Percentiles rank a stretch among this genome's conserved stretches.
These are phyloP conservation scores for Salticus scenicus DNA, from an alignment of 2,888 invertebrate species.

Conservation along the genomic window DNA sequence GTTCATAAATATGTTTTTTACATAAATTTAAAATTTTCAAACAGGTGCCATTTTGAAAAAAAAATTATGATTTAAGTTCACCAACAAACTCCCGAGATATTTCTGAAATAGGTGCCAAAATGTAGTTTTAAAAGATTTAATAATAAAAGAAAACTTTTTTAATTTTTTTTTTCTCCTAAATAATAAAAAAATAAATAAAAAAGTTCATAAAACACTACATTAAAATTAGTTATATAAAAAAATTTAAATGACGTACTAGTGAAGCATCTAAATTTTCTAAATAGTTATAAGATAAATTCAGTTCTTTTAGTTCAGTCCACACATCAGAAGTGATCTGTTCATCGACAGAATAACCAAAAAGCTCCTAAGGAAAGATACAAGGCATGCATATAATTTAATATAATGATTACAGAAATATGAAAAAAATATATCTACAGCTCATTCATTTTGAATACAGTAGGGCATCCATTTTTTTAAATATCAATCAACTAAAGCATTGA, in stretches of 20 bases:
- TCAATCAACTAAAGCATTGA: background rate
- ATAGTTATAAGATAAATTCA: constrained; percentile 64
- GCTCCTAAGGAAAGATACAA: constrained; percentile 45
- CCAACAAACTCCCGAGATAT: no score
- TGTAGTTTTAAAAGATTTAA: no score
- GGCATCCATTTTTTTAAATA: background rate
- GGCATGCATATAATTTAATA: background rate
- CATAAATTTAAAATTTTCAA: no score
- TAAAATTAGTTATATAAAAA: no score
- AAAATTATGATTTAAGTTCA: no score
- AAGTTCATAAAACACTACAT: background rate
- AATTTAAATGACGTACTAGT: constrained; percentile 58
- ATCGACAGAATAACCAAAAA: constrained; percentile 41
- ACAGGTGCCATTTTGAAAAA: no score
- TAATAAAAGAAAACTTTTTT: no score
- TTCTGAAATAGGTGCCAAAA: no score
- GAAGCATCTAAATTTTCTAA: constrained; percentile 49
- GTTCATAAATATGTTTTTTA: no score
- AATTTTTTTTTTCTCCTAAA: no score
- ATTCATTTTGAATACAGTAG: background rate
- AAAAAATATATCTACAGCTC: no score
- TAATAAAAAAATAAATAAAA: no score
- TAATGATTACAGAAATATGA: background rate
- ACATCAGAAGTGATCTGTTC: background rate
- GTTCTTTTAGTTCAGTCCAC: constrained; percentile 52